A percentile compares a stretch with the other conserved stretches of the same genome.
Conservation (phyloP, 30 jellyfish, hydroid and myxozoan genomes). For the Hydractinia symbiolongicarpus region DNA sequence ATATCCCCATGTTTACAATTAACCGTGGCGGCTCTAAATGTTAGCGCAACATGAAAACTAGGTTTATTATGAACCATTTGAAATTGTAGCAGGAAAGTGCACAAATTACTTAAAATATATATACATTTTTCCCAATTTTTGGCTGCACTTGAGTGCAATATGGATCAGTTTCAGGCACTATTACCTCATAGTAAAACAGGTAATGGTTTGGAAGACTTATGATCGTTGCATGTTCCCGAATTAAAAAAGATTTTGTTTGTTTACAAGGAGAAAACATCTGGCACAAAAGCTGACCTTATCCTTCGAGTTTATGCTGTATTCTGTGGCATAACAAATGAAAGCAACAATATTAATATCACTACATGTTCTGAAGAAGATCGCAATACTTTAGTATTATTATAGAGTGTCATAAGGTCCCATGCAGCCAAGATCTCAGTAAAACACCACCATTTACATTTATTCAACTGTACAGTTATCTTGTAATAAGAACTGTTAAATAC, state of each 20-base stretch:
- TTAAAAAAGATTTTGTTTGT: slow-evolving; percentile 6
- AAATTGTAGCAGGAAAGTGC: not conserved
- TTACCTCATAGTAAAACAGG: too few relatives aligned
- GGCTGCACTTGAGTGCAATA: slow-evolving; percentile 18
- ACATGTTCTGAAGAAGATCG: slow-evolving; percentile 4
- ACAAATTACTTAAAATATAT: slow-evolving; percentile 4
- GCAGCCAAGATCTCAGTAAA: slow-evolving; percentile 9
- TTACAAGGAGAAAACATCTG: slow-evolving; percentile 35
- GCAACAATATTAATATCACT: not conserved
- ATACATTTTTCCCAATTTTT: not conserved
- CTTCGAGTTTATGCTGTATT: slow-evolving; percentile 46
- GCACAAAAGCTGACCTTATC: slow-evolving; percentile 39
- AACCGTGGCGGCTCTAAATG: not conserved
- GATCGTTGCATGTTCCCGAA: too few relatives aligned
- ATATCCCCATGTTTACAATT: not conserved
- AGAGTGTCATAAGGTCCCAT: not conserved
- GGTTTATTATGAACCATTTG: not conserved
- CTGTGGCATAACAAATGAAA: slow-evolving; percentile 20
- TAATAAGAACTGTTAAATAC: slow-evolving; percentile 31
- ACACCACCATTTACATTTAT: slow-evolving; percentile 5
- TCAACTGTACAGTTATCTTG: slow-evolving; percentile 6
- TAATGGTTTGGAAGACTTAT: too few relatives aligned
- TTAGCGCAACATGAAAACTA: not conserved
- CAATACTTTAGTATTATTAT: not conserved
- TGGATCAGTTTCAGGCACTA: too few relatives aligned